A percentile compares a stretch with the other conserved stretches of the same genome.
phyloP scores from a whole-genome alignment of 2,797 vertebrate species.

The Lepilemur ruficaudatus region DNA sequence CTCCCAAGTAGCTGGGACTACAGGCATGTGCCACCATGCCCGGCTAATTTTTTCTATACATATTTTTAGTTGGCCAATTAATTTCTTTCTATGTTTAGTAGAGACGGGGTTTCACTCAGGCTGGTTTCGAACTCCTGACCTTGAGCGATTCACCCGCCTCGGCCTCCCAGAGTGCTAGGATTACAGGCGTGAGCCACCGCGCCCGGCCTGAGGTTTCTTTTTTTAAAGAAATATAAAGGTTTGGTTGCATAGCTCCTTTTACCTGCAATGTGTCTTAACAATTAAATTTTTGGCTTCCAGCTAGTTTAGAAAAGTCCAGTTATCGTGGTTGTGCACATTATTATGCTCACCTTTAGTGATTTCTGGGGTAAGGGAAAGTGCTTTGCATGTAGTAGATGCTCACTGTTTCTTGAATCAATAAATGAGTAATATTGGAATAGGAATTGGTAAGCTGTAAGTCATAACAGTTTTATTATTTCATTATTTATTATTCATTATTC shows the following conservation, averaged over 20 bases:
- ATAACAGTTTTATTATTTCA: background rate
- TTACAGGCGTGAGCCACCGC: too few relatives aligned
- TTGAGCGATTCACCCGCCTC: too few relatives aligned
- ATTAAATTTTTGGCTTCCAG: background rate
- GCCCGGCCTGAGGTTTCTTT: too few relatives aligned
- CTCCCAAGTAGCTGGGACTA: too few relatives aligned
- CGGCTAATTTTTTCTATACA: too few relatives aligned
- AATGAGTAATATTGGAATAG: background rate
- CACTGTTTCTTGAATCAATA: background rate
- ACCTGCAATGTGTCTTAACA: background rate
- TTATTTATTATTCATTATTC: too few relatives aligned
- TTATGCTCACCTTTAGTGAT: background rate
- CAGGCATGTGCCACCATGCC: too few relatives aligned
- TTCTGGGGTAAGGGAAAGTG: background rate
- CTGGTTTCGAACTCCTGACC: too few relatives aligned
- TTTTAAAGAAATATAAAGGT: background rate
- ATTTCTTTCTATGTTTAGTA: too few relatives aligned
- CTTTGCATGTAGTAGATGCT: background rate
- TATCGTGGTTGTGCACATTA: background rate
- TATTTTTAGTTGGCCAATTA: too few relatives aligned
- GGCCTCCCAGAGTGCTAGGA: too few relatives aligned
- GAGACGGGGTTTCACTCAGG: too few relatives aligned
- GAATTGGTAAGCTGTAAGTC: background rate
- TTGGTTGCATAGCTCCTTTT: background rate
- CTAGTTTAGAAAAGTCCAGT: background rate